A percentile compares a stretch with the other conserved stretches of the same genome.
Conservation (phyloP, 2,797 vertebrate genomes). For the Urocyon cinereoargenteus region DNA sequence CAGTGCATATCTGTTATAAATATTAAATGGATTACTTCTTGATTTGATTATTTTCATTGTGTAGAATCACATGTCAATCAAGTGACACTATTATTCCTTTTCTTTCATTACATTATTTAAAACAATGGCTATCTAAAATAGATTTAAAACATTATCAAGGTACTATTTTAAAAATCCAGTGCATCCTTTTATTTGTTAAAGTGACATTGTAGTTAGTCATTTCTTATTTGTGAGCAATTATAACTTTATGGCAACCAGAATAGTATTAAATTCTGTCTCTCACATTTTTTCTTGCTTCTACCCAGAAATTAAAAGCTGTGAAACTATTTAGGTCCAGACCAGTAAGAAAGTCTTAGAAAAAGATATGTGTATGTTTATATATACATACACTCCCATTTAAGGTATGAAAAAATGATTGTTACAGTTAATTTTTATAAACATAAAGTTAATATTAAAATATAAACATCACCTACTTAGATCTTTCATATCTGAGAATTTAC, state of each 20-base stretch:
- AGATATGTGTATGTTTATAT: not conserved
- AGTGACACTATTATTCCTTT: not conserved
- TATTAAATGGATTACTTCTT: not conserved
- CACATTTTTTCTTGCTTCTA: not conserved
- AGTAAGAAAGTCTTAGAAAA: not conserved
- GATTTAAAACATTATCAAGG: not conserved
- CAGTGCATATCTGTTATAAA: not conserved
- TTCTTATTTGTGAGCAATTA: not conserved
- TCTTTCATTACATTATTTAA: not conserved
- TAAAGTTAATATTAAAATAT: not conserved
- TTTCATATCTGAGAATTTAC: not conserved
- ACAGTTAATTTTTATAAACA: too few relatives aligned
- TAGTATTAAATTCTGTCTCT: not conserved
- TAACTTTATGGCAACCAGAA: not conserved
- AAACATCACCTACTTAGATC: not conserved
- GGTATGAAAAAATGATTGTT: too few relatives aligned
- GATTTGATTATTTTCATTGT: not conserved
- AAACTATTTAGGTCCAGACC: not conserved
- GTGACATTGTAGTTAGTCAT: not conserved
- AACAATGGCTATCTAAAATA: not conserved
- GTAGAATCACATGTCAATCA: not conserved
- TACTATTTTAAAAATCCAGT: not conserved
- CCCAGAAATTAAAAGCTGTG: not conserved
- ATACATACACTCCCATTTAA: too few relatives aligned
- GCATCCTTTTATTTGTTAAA: not conserved